A percentile compares a stretch with the other conserved stretches of the same genome.
These are phyloP conservation scores for Tethya wilhelma DNA, from an alignment of 37 sponge, comb jelly and placozoan species.

Conservation along the genomic window DNA sequence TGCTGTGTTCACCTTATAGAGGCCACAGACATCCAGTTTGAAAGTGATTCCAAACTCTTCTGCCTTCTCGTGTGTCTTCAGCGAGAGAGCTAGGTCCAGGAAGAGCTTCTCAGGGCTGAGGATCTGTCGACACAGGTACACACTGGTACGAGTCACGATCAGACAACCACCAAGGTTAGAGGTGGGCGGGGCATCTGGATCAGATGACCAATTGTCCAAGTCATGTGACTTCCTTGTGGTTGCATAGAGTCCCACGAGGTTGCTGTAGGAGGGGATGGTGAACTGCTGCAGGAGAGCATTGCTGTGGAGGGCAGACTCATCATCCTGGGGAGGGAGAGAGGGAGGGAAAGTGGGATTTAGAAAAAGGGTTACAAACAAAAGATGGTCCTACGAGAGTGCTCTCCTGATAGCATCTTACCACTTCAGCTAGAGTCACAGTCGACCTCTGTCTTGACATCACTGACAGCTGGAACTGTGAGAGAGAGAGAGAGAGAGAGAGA, in stretches of 20 bases:
- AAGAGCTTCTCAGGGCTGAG: constrained; percentile 57
- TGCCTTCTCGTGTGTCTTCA: constrained; percentile 31
- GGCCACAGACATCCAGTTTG: constrained; percentile 72
- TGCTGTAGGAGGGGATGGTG: constrained; percentile 40
- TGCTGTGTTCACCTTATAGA: constrained; percentile 42
- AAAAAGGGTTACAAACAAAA: background rate
- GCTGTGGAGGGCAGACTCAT: constrained; percentile 16
- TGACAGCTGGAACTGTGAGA: background rate
- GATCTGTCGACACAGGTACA: constrained; percentile 73
- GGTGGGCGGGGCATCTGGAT: constrained; percentile 14
- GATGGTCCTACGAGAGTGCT: no score
- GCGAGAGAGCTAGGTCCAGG: constrained; percentile 35
- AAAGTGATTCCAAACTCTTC: constrained; percentile 71
- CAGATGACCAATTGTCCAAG: background rate
- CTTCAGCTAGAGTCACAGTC: constrained; percentile 4
- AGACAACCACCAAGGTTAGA: constrained; percentile 71
- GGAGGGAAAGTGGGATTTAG: background rate
- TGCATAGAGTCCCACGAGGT: constrained; percentile 44
- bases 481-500: background rate
- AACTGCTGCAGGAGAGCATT: constrained; percentile 54
- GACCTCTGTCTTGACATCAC: background rate
- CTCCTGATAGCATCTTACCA: no score
- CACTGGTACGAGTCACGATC: constrained; percentile 54
- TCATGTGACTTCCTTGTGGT: background rate
- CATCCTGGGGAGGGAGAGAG: constrained; percentile 10